phyloP scores from a whole-genome alignment of 92 coral and sea anemone genomes.

The Parazoanthus darwini region DNA sequence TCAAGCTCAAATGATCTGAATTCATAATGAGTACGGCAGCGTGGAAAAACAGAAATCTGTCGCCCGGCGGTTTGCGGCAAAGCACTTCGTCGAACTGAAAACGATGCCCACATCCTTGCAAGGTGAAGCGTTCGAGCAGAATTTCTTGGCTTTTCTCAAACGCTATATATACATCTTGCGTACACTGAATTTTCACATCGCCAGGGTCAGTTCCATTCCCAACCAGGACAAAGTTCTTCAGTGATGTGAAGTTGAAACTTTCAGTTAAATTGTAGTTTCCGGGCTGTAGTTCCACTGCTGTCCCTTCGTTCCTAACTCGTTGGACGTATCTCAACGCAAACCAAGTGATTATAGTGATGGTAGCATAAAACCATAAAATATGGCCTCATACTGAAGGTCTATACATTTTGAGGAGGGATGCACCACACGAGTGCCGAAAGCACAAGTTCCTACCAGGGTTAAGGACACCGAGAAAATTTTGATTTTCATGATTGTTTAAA shows the following conservation, averaged over 20 bases:
- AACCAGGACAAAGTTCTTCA: constrained; percentile 43
- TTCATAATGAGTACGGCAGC: constrained; percentile 67
- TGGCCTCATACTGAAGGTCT: too few relatives aligned
- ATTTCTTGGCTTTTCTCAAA: constrained; percentile 64
- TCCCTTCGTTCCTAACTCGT: background rate
- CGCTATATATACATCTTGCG: constrained; percentile 58
- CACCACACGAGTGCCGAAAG: too few relatives aligned
- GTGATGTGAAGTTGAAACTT: constrained; percentile 49
- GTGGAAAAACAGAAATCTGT: constrained; percentile 44
- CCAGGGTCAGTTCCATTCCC: constrained; percentile 43
- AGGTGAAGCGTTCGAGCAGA: constrained; percentile 43
- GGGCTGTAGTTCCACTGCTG: constrained; percentile 1
- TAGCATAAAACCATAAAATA: too few relatives aligned
- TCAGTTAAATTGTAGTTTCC: constrained; percentile 60
- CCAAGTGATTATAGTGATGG: too few relatives aligned
- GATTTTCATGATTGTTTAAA: too few relatives aligned
- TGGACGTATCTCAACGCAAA: constrained; percentile 27
- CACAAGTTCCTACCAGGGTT: too few relatives aligned
- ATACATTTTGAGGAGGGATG: too few relatives aligned
- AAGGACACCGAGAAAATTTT: too few relatives aligned
- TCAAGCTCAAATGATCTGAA: constrained; percentile 56
- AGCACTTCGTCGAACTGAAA: constrained; percentile 1
- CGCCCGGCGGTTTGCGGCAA: background rate
- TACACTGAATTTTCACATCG: constrained; percentile 62
- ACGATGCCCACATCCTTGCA: constrained; percentile 67